A percentile compares a stretch with the other conserved stretches of the same genome.
Conservation (phyloP, 2,888 invertebrate genomes). For the Caenorhabditis becei region DNA sequence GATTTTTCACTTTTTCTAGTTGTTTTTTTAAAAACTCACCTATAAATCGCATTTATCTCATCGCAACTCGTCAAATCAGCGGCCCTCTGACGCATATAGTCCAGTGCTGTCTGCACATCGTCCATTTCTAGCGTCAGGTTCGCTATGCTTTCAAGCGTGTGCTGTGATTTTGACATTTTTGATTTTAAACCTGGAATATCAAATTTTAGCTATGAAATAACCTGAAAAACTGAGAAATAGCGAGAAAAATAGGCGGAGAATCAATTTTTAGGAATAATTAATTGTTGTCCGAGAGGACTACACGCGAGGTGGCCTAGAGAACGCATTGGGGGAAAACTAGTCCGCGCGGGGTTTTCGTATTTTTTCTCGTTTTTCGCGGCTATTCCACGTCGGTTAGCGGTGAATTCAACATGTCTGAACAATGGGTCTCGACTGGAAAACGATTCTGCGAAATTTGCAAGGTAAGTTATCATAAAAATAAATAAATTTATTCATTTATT, state of each 20-base stretch:
- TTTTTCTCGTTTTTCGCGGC: background rate
- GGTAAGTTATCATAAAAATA: slow-evolving; percentile 66
- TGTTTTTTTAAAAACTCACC: background rate
- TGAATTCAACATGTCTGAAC: slow-evolving; percentile 75
- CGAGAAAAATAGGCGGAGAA: background rate
- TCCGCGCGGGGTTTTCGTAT: slow-evolving; percentile 1
- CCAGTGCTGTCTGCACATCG: slow-evolving; percentile 2
- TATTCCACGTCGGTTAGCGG: slow-evolving; percentile 1
- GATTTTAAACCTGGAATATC: background rate
- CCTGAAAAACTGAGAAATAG: background rate
- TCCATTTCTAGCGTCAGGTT: slow-evolving; percentile 7
- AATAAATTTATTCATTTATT: too few species aligned
- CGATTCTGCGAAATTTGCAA: slow-evolving; percentile 98
- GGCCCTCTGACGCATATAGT: background rate
- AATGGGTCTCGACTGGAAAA: slow-evolving; percentile 94
- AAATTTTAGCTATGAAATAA: background rate
- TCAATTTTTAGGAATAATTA: background rate
- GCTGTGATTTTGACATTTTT: background rate
- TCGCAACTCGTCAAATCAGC: background rate
- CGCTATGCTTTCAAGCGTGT: background rate
- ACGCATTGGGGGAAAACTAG: background rate
- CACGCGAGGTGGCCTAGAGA: background rate
- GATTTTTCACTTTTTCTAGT: background rate
- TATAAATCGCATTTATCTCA: background rate
- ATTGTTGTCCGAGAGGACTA: slow-evolving; percentile 28